Conservation (phyloP, 2,888 invertebrate species). For the Corythucha ciliata region DNA sequence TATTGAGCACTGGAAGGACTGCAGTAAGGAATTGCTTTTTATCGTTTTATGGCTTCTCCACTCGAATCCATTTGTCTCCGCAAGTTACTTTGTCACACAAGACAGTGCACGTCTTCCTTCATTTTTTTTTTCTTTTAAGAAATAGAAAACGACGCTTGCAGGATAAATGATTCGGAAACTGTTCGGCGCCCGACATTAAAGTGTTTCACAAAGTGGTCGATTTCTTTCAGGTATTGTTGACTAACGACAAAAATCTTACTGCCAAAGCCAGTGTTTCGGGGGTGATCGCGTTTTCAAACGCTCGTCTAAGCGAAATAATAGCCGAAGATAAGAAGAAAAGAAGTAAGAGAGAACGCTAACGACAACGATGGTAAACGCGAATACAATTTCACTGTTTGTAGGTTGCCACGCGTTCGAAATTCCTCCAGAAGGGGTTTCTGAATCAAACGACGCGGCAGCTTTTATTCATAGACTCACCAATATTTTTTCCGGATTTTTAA, state of each 20-base stretch:
- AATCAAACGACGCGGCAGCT: too few relatives aligned
- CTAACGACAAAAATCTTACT: constrained; percentile 17
- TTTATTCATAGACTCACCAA: too few relatives aligned
- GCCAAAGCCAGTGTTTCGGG: constrained; percentile 13
- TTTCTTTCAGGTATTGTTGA: constrained; percentile 12
- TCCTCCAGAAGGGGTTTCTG: too few relatives aligned
- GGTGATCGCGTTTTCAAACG: too few relatives aligned
- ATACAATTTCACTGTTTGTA: too few relatives aligned
- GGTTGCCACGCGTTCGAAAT: too few relatives aligned
- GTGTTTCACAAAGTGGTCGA: not conserved
- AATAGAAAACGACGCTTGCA: too few relatives aligned
- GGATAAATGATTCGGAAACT: not conserved
- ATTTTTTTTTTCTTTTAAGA: not conserved
- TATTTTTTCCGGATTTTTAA: too few relatives aligned
- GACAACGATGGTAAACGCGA: too few relatives aligned
- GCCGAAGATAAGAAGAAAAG: not conserved
- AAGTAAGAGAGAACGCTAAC: too few relatives aligned
- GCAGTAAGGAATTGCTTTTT: constrained; percentile 18
- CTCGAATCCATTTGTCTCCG: not conserved
- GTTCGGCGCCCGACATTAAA: not conserved
- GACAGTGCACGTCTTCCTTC: not conserved
- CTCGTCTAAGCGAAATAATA: too few relatives aligned
- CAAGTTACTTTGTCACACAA: not conserved
- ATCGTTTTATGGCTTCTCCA: not conserved
- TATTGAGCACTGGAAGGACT: constrained; percentile 18